These are phyloP conservation scores for Latheticus oryzae DNA, from an alignment of 2,888 invertebrate genomes.

Conservation along the genomic window DNA sequence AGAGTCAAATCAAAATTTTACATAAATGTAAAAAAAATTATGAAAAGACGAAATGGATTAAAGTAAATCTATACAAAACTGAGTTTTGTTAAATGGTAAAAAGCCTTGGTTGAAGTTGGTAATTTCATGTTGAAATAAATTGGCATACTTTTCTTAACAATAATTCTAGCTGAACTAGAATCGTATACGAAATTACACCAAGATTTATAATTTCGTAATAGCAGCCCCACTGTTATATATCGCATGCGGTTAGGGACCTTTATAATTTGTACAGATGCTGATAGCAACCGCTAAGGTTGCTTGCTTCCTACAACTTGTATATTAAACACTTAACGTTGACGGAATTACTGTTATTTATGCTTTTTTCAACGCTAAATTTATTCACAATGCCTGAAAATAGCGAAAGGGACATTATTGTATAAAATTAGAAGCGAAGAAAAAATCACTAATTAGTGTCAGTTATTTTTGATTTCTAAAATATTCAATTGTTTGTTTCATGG, in stretches of 20 bases:
- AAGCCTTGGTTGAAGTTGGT: no score
- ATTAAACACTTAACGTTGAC: slow-evolving; percentile 23
- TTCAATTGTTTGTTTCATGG: slow-evolving; percentile 3
- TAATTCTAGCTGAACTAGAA: slow-evolving; percentile 6
- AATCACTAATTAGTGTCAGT: slow-evolving; percentile 11
- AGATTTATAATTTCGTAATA: slow-evolving; percentile 15
- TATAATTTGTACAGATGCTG: slow-evolving; percentile 29
- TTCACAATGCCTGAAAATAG: slow-evolving; percentile 27
- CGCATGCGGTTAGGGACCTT: slow-evolving; percentile 26
- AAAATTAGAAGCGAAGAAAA: slow-evolving; percentile 15
- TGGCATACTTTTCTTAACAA: no score
- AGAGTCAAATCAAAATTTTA: no score
- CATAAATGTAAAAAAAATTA: no score
- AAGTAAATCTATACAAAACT: no score
- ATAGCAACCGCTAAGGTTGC: slow-evolving; percentile 26
- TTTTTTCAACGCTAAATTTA: slow-evolving; percentile 29
- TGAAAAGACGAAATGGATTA: no score
- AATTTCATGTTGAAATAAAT: no score
- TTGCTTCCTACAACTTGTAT: slow-evolving; percentile 17
- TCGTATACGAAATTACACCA: slow-evolving; percentile 17
- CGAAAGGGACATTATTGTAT: slow-evolving; percentile 1
- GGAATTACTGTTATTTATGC: slow-evolving; percentile 33
- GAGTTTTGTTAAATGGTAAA: no score
- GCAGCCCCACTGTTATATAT: slow-evolving; percentile 11
- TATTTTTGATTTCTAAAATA: slow-evolving; percentile 1